phyloP scores from a whole-genome alignment of 2,797 vertebrate species.

The Macropus fuliginosus region DNA sequence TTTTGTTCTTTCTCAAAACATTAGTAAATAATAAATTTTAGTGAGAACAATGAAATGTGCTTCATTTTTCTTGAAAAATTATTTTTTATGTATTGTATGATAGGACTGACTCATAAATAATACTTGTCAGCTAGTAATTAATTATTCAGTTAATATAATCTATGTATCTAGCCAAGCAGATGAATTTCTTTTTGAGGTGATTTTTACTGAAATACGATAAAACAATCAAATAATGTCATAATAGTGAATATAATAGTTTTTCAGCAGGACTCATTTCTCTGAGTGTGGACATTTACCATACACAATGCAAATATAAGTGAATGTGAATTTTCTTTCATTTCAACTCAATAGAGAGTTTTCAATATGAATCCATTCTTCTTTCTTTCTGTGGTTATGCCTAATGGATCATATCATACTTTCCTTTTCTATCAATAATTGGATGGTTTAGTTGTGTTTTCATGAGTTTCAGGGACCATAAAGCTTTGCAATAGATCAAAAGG shows the following conservation, averaged over 20 bases:
- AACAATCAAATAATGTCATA: not conserved
- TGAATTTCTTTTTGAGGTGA: not conserved
- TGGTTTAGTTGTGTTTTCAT: not conserved
- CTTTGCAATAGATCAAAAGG: not conserved
- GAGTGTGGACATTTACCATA: not conserved
- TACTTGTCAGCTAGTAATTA: not conserved
- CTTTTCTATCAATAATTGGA: not conserved
- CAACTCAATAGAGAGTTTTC: not conserved
- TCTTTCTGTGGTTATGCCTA: not conserved
- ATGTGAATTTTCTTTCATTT: not conserved
- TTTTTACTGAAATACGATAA: not conserved
- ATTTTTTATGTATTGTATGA: not conserved
- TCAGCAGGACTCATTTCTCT: not conserved
- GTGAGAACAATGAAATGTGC: not conserved
- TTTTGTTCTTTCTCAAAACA: not conserved
- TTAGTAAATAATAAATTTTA: not conserved
- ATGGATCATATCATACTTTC: not conserved
- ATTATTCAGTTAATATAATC: not conserved
- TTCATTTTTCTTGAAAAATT: not conserved
- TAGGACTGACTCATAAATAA: not conserved
- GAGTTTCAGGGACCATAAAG: not conserved
- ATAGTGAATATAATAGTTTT: not conserved
- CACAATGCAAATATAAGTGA: not conserved
- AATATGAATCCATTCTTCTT: not conserved
- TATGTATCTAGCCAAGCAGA: not conserved